These are phyloP conservation scores for Magallana nippona DNA, from an alignment of 2,888 invertebrate species.

Conservation along the genomic window DNA sequence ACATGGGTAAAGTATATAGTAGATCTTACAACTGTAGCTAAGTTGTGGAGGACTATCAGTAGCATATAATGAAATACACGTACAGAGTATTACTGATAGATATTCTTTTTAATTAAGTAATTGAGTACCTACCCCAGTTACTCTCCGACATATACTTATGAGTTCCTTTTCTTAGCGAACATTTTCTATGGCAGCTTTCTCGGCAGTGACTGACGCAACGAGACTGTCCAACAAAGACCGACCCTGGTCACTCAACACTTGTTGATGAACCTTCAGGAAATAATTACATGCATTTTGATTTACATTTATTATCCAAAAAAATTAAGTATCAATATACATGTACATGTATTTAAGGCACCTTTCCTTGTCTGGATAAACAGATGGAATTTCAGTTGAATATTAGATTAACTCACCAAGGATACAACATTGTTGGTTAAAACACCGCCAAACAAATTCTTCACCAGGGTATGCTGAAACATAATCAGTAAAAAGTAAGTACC, in stretches of 20 bases:
- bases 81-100: too few species aligned
- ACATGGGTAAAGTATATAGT: not conserved
- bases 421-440: slow-evolving; percentile 97
- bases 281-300: not conserved
- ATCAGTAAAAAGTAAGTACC: too few species aligned
- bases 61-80: too few species aligned
- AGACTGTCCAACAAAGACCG: slow-evolving; percentile 84
- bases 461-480: slow-evolving; percentile 86
- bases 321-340: too few species aligned
- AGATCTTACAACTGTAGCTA: too few species aligned
- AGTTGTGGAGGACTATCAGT: too few species aligned
- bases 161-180: slow-evolving; percentile 71
- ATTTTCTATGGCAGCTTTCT: slow-evolving; percentile 72
- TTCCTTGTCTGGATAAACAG: too few species aligned
- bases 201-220: slow-evolving; percentile 82
- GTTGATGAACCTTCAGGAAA: slow-evolving; percentile 82
- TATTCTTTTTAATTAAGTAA: not conserved
- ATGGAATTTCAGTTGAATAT: not conserved
- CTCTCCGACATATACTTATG: slow-evolving; percentile 69
- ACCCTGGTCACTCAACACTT: slow-evolving; percentile 81
- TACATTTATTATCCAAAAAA: too few species aligned
- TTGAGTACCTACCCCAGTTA: slow-evolving; percentile 73
- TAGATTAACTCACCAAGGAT: slow-evolving; percentile 85
- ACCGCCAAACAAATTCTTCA: slow-evolving; percentile 95
- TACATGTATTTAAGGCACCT: too few species aligned